Conservation (phyloP, 2,797 vertebrate genomes). For the Diglossa cyanea region DNA sequence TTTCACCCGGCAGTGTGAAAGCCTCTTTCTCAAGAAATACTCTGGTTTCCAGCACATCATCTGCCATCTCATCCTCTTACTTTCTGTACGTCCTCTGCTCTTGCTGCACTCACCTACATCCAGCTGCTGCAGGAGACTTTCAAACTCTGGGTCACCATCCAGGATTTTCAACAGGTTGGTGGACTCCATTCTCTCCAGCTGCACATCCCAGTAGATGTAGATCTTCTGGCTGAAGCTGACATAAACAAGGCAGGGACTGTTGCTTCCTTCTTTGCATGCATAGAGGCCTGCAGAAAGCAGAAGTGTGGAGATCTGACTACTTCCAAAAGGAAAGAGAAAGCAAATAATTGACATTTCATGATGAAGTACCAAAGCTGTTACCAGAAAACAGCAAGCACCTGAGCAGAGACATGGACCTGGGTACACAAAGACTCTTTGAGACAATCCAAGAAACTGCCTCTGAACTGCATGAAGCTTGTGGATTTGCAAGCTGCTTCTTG, state of each 20-base stretch:
- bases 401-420: background rate
- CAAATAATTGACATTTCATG: background rate
- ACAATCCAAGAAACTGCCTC: background rate
- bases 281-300: conserved; percentile 83
- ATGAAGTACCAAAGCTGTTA: background rate
- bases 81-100: background rate
- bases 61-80: background rate
- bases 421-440: background rate
- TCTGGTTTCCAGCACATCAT: background rate
- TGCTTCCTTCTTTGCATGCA: conserved; percentile 89
- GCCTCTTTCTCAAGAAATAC: background rate
- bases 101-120: conserved; percentile 82
- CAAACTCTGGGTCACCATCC: conserved; percentile 83
- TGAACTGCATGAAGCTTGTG: background rate
- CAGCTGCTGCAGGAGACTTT: conserved; percentile 75
- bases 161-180: conserved; percentile 89
- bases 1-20: background rate
- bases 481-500: background rate
- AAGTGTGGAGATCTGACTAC: background rate
- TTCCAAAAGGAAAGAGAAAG: background rate
- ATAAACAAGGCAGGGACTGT: conserved; percentile 94
- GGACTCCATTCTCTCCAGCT: conserved; percentile 94
- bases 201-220: conserved; percentile 95
- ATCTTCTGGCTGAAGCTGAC: conserved; percentile 97
- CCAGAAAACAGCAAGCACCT: background rate